phyloP scores from a whole-genome alignment of 1,140 invertebrate genomes.

The Ceratosolen solmsi region DNA sequence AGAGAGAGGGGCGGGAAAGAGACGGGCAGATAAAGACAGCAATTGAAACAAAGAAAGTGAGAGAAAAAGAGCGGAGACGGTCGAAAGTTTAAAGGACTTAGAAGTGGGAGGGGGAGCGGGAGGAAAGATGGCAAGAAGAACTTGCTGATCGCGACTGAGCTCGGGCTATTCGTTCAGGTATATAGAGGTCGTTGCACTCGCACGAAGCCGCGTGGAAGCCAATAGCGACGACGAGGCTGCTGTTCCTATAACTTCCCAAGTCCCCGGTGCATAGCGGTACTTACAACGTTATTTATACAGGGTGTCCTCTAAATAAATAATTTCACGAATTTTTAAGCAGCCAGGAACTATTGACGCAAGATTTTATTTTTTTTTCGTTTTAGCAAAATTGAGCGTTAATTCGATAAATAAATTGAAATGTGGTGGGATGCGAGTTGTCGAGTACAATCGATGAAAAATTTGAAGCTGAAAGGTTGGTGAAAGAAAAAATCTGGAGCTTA shows the following conservation, averaged over 20 bases:
- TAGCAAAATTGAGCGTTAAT: too few relatives aligned
- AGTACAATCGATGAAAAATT: too few relatives aligned
- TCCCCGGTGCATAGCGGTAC: constrained; percentile 57
- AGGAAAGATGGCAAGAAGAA: constrained; percentile 27
- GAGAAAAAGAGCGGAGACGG: background rate
- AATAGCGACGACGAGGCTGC: background rate
- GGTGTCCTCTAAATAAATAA: constrained; percentile 46
- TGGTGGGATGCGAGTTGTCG: too few relatives aligned
- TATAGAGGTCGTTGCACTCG: constrained; percentile 65
- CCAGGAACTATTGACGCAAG: background rate
- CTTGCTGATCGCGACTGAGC: background rate
- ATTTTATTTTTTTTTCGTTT: too few relatives aligned
- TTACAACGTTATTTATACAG: constrained; percentile 23
- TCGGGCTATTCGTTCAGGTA: constrained; percentile 45
- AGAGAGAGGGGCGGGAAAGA: background rate
- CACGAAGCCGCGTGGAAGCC: background rate
- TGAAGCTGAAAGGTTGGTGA: too few relatives aligned
- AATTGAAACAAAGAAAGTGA: background rate
- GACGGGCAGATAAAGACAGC: background rate
- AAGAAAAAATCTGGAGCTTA: too few relatives aligned
- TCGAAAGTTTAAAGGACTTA: background rate
- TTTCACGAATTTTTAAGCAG: background rate
- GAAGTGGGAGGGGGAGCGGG: constrained; percentile 5
- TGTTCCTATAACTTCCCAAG: constrained; percentile 8
- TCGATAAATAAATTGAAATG: too few relatives aligned